phyloP scores from a whole-genome alignment of 2,888 invertebrate species.

The Micoletzkya japonica region DNA sequence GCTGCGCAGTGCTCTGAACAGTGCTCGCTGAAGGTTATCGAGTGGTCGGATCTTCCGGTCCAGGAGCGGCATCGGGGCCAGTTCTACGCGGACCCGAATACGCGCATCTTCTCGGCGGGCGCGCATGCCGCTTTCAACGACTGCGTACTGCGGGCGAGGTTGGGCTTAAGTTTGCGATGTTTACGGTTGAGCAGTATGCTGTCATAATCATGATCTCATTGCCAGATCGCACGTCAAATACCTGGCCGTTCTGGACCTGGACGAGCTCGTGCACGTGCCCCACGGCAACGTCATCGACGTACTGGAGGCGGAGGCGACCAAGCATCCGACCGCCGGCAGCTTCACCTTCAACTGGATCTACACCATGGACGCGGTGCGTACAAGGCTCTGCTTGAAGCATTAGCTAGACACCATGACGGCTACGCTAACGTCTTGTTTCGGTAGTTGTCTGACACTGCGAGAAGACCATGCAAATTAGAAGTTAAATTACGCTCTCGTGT shows the following conservation, averaged over 20 bases:
- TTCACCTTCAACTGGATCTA: conserved; percentile 21
- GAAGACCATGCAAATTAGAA: not conserved
- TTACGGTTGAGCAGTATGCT: no score
- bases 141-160: conserved; percentile 26
- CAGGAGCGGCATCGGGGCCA: conserved; percentile 8
- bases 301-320: not conserved
- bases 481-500: no score
- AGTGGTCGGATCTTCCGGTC: conserved; percentile 27
- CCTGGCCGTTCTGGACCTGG: conserved; percentile 9
- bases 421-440: no score
- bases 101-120: conserved; percentile 17
- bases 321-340: conserved; percentile 6
- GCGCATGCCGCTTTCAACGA: conserved; percentile 19
- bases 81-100: conserved; percentile 26
- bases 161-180: no score
- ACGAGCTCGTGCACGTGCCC: conserved; percentile 20
- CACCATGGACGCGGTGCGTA: conserved; percentile 6
- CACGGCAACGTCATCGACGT: conserved; percentile 8
- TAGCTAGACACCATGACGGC: no score
- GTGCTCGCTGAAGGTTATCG: conserved; percentile 11
- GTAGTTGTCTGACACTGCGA: not conserved
- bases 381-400: not conserved
- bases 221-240: conserved; percentile 24
- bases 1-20: no score
- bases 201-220: no score